Evolutionary conservation across 2,113 vertebrate species (phyloP).

Genomic region (Corythoichthys haematopterus): DNA sequence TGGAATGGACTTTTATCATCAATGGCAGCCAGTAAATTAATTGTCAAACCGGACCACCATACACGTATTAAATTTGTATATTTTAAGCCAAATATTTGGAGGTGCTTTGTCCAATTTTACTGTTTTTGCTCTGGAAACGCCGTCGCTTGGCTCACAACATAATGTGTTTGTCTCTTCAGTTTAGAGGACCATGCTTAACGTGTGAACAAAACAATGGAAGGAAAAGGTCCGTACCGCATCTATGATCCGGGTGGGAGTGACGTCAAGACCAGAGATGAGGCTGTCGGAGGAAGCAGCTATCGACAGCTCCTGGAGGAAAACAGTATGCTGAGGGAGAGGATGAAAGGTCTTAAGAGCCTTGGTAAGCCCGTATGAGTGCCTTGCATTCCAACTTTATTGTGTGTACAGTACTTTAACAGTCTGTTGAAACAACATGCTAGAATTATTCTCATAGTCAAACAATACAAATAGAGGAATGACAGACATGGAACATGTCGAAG

Average conservation of each 20-base stretch:
- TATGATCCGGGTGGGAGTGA: slow-evolving; percentile 90
- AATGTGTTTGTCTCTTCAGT: slow-evolving; percentile 23
- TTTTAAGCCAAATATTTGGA: background rate
- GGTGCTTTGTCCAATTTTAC: background rate
- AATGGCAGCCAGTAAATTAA: background rate
- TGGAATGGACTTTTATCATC: too few relatives aligned
- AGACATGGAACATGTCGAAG: background rate
- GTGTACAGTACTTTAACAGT: too few relatives aligned
- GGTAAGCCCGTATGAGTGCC: slow-evolving; percentile 67
- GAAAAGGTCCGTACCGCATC: slow-evolving; percentile 91
- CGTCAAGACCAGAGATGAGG: slow-evolving; percentile 72
- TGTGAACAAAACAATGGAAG: slow-evolving; percentile 81
- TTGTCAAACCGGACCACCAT: background rate
- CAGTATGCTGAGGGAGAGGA: slow-evolving; percentile 84
- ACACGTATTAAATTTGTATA: background rate
- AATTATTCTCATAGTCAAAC: slow-evolving; percentile 1
- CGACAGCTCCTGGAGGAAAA: slow-evolving; percentile 89
- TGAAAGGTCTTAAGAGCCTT: slow-evolving; percentile 93
- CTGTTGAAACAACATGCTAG: too few relatives aligned
- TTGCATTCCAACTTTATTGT: background rate
- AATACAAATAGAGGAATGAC: background rate
- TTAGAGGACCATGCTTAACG: slow-evolving; percentile 61
- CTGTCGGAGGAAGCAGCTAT: slow-evolving; percentile 70
- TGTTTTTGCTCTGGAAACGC: background rate
- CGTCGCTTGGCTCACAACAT: background rate